Base-by-base conservation (phyloP, 2,113 vertebrate species). In the Sialia sialis region DNA sequence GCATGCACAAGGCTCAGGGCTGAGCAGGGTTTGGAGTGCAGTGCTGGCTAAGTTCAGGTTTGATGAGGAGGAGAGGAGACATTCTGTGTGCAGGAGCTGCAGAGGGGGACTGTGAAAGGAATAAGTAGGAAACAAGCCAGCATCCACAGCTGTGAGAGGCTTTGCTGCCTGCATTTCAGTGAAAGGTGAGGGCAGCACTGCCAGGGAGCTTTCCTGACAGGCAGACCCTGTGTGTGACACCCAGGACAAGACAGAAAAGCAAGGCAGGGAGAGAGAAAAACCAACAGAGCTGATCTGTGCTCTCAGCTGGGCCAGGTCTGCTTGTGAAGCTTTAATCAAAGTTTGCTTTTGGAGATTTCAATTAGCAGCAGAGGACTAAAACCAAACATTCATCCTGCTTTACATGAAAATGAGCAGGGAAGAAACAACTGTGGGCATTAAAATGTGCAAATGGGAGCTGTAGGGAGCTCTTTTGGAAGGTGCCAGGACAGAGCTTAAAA, bases 281-380 rank as follows among this genome's bases (percentile, higher is more conserved):
- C 29, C 48, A 32, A 0, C 30, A 26, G 25, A 38, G 32, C 4
- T n/a, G 84, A 59, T 34, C 67, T 3, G 1, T 91, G 64, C 34
- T 76, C 39, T 72, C 46, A 84, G 81, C 81, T 82, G 69, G 77
- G 74, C 52, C 64, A 32, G 8, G 5, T 75, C 90, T 94, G 56
- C 5, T 0, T 73, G 46, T 3, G 4, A 85, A 29, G 82, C 56
- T 25, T 83, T 97, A 96, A 97, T 94, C 96, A 74, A 88, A 87
- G 32, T 90, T 94, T 93, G 87, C 91, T 97, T 96, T 97, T 72
- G 89, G 94, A 96, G 80, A 72, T 92, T 90, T 95, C 95, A 90
- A 38, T 97, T 96, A 96, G 78, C 90, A 56, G 60, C 79, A 78
- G 87, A 86, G 90, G 76, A 84, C 89, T 95, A 43, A 96, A 96